These are phyloP conservation scores for Hipposideros armiger DNA, from an alignment of 2,113 vertebrate species.

Conservation along the genomic window DNA sequence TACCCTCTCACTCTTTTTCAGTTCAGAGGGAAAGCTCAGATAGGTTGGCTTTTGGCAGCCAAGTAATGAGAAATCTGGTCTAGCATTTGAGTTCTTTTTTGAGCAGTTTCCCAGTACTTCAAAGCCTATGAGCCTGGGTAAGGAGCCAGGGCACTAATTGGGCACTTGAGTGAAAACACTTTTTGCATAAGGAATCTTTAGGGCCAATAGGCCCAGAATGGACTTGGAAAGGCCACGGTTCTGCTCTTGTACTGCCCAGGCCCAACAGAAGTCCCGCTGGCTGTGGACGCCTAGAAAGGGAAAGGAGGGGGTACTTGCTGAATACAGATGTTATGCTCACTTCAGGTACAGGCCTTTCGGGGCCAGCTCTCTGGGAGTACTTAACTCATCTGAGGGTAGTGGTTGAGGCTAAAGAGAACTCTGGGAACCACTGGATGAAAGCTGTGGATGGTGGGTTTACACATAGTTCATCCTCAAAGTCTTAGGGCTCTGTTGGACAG, in stretches of 20 bases:
- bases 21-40: slow-evolving; percentile 26
- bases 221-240: slow-evolving; percentile 4
- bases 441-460: slow-evolving; percentile 16
- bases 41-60: slow-evolving; percentile 62
- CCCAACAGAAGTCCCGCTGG: slow-evolving; percentile 29
- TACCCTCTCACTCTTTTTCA: slow-evolving; percentile 39
- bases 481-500: neutral
- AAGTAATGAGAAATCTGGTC: slow-evolving; percentile 70
- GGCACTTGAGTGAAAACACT: slow-evolving; percentile 72
- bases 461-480: slow-evolving; percentile 55
- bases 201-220: neutral
- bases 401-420: slow-evolving; percentile 36
- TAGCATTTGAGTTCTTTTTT: slow-evolving; percentile 79
- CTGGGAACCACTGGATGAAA: slow-evolving; percentile 30
- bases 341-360: neutral
- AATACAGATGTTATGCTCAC: slow-evolving; percentile 49
- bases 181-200: slow-evolving; percentile 64
- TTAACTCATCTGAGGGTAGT: neutral
- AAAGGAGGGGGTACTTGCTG: neutral
- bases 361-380: neutral
- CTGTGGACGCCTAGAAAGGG: neutral
- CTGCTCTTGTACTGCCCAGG: slow-evolving; percentile 31
- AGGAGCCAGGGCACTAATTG: slow-evolving; percentile 63
- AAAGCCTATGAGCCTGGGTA: slow-evolving; percentile 70
- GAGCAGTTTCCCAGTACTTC: slow-evolving; percentile 55